phyloP scores from a whole-genome alignment of 2,113 vertebrate genomes.

The Dissostichus mawsoni region DNA sequence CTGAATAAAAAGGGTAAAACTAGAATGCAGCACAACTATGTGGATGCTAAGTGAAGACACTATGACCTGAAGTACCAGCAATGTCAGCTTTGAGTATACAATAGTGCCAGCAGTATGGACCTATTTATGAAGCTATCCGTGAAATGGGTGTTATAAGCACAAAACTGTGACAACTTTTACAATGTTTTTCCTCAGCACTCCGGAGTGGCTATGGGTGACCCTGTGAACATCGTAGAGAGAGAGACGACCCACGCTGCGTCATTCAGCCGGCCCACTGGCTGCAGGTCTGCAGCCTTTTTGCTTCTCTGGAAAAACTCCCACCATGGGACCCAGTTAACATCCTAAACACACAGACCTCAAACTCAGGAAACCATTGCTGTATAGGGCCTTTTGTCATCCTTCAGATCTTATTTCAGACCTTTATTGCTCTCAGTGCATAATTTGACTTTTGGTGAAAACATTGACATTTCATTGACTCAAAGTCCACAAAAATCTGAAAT shows the following conservation, averaged over 20 bases:
- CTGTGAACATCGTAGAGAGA: conserved; percentile 42
- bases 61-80: conserved; percentile 3
- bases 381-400: not conserved
- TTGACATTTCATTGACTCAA: not conserved
- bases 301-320: not conserved
- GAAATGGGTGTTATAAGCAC: conserved; percentile 10
- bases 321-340: not conserved
- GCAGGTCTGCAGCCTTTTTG: conserved; percentile 48
- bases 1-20: not conserved
- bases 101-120: not conserved
- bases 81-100: conserved; percentile 19
- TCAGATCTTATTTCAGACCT: conserved; percentile 1
- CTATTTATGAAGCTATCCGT: not conserved
- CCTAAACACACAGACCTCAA: not conserved
- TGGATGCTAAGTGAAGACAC: not conserved
- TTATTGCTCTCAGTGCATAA: not conserved
- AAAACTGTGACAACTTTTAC: conserved; percentile 3
- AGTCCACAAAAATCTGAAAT: not conserved
- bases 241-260: conserved; percentile 44
- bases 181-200: conserved; percentile 28
- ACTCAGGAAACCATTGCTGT: not conserved
- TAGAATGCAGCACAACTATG: not conserved
- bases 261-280: conserved; percentile 27
- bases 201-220: conserved; percentile 63
- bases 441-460: not conserved